phyloP scores from a whole-genome alignment of 2,797 vertebrate species.

The Argya squamiceps region DNA sequence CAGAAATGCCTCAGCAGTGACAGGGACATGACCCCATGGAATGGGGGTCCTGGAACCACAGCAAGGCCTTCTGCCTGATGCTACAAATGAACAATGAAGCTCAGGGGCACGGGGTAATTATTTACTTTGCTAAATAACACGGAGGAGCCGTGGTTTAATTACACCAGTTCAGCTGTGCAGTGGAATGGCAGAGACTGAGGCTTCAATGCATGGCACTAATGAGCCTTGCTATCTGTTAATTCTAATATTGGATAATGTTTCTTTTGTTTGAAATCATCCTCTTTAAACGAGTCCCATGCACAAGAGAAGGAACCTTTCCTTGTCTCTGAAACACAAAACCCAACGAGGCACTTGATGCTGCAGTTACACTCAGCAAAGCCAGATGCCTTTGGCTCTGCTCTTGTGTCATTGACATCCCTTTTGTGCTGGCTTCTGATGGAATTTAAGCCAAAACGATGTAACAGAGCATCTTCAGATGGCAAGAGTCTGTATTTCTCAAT shows the following conservation, averaged over 20 bases:
- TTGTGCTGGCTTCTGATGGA: constrained; percentile 22
- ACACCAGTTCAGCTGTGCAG: constrained; percentile 45
- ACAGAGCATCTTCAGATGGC: constrained; percentile 22
- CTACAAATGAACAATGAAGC: not conserved
- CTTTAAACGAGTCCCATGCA: constrained; percentile 41
- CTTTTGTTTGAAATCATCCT: constrained; percentile 68
- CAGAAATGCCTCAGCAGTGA: not conserved
- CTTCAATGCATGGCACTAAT: constrained; percentile 41
- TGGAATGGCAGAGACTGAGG: constrained; percentile 53
- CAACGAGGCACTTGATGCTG: constrained; percentile 26
- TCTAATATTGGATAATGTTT: constrained; percentile 22
- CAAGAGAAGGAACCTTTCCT: constrained; percentile 51
- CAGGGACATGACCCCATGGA: not conserved
- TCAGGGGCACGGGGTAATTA: constrained; percentile 45
- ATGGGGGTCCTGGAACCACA: not conserved
- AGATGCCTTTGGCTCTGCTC: constrained; percentile 38
- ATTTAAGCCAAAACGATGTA: not conserved
- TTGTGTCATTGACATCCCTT: constrained; percentile 19
- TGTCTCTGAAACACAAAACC: constrained; percentile 27
- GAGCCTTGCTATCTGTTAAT: constrained; percentile 8
- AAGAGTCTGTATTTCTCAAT: constrained; percentile 18
- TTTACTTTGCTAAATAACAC: constrained; percentile 74
- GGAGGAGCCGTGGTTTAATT: constrained; percentile 61
- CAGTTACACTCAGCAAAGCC: constrained; percentile 11
- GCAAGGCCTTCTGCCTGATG: not conserved